A percentile compares a stretch with the other conserved stretches of the same genome.
phyloP scores from a whole-genome alignment of 2,797 vertebrate species.

The Gymnoscopelus braueri region DNA sequence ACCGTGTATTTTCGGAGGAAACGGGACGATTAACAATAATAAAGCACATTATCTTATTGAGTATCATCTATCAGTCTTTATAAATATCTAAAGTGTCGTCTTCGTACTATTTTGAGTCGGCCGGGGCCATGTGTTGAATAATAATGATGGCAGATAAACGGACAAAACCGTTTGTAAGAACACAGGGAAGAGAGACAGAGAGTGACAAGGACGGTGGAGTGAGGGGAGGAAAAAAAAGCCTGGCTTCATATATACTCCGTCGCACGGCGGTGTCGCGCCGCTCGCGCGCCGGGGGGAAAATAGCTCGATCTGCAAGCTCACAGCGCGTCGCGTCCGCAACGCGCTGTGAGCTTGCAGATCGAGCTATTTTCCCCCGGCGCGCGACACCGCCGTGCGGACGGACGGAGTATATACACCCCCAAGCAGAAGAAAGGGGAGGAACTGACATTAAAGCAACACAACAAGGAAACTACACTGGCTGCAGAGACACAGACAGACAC shows the following conservation, averaged over 20 bases:
- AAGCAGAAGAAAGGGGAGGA: slow-evolving; percentile 77
- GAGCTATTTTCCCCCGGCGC: neutral
- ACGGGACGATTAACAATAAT: slow-evolving; percentile 6
- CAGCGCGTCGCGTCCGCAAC: slow-evolving; percentile 8
- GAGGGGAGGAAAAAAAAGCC: slow-evolving; percentile 58
- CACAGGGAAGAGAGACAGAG: slow-evolving; percentile 40
- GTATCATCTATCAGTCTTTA: neutral
- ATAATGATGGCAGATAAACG: slow-evolving; percentile 24
- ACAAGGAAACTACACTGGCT: slow-evolving; percentile 81
- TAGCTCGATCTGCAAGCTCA: too few species aligned
- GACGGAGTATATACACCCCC: too few species aligned
- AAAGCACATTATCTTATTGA: neutral
- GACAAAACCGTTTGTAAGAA: slow-evolving; percentile 38
- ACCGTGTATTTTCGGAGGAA: slow-evolving; percentile 51
- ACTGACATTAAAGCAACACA: slow-evolving; percentile 85
- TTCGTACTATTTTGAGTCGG: neutral
- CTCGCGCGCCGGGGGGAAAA: too few species aligned
- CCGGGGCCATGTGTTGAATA: neutral
- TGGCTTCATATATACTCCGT: too few species aligned
- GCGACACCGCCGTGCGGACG: too few species aligned
- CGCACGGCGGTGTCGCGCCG: too few species aligned
- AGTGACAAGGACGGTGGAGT: slow-evolving; percentile 76
- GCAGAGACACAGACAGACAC: slow-evolving; percentile 63
- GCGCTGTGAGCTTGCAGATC: slow-evolving; percentile 41
- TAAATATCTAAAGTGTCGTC: neutral